Evolutionary conservation across 2,888 invertebrate genomes (phyloP), one percentile per base, ranked within the genome.

Genomic region (Acrobeloides nanus): DNA sequence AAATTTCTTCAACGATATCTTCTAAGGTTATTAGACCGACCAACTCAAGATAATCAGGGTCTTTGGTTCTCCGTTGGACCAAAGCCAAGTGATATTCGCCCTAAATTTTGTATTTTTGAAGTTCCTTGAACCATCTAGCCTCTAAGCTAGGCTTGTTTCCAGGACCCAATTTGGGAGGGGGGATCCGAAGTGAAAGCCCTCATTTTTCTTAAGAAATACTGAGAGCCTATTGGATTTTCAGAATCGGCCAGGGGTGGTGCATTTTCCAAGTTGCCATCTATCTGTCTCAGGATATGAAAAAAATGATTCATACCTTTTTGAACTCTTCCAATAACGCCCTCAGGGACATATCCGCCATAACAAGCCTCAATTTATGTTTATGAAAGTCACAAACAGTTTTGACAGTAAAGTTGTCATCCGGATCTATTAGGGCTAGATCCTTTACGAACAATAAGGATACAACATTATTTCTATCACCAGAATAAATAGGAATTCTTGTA

Each of bases 261-360:
- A n/a, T n/a, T n/a, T n/a, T n/a, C n/a, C n/a, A n/a, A n/a, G n/a
- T n/a, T n/a, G n/a, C n/a, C n/a, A n/a, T n/a, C 29, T 29, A 10
- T 29, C 15, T 29, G 29, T 29, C 10, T 12, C 29, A 29, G 10
- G 29, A 12, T 29, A 12, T 12, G 29, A 12, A 12, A 29, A 12
- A 12, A 12, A 12, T 29, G 10, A 29, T 10, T 15, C 10, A 12
- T 29, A 29, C 29, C 81, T 89, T 90, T 76, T 93, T 92, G 68
- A 97, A 95, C 75, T 90, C 90, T 74, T 86, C 87, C 73, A 97
- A 84, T 84, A 97, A 89, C 41, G 87, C 82, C 71, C 92, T 89
- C 41, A 97, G 77, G 0, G 89, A 90, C 55, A 87, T 85, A 74
- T 95, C 93, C 72, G 92, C 89, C 74, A 90, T 90, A 18, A 95